Percentiles rank a stretch among this genome's conserved stretches.
These are phyloP conservation scores for Dolichotis patagonum DNA, from an alignment of 2,113 vertebrate genomes.

Conservation along the genomic window DNA sequence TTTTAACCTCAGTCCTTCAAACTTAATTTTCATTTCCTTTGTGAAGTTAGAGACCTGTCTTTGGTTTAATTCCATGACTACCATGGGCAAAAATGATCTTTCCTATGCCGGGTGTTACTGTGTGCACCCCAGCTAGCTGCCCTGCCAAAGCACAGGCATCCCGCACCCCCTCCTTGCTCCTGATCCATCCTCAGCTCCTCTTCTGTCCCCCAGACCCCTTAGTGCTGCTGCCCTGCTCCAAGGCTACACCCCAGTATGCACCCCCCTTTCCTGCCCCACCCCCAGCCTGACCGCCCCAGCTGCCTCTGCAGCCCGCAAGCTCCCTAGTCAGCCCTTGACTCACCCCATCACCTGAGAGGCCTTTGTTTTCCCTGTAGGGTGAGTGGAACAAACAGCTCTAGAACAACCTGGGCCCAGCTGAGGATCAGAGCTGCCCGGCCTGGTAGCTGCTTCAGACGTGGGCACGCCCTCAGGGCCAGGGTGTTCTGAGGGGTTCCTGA, in stretches of 20 bases:
- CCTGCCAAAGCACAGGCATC: not conserved
- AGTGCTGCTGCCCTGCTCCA: not conserved
- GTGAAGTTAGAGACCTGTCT: not conserved
- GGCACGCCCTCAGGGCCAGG: not conserved
- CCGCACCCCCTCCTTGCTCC: too few relatives aligned
- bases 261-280: not conserved
- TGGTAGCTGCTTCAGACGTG: not conserved
- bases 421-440: not conserved
- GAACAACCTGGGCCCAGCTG: not conserved
- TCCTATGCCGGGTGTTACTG: not conserved
- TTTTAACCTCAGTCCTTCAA: not conserved
- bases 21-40: not conserved
- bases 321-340: not conserved
- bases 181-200: not conserved
- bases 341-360: not conserved
- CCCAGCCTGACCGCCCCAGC: not conserved
- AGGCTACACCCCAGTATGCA: too few relatives aligned
- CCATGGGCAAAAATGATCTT: not conserved
- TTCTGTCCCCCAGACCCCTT: not conserved
- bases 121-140: not conserved
- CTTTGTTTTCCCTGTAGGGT: constrained; percentile 38
- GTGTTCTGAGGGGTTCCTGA: not conserved
- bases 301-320: not conserved
- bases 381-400: not conserved
- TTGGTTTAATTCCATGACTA: not conserved